These are phyloP conservation scores for Cerceris ruficornis DNA, from an alignment of 2,888 invertebrate genomes.

Conservation along the genomic window DNA sequence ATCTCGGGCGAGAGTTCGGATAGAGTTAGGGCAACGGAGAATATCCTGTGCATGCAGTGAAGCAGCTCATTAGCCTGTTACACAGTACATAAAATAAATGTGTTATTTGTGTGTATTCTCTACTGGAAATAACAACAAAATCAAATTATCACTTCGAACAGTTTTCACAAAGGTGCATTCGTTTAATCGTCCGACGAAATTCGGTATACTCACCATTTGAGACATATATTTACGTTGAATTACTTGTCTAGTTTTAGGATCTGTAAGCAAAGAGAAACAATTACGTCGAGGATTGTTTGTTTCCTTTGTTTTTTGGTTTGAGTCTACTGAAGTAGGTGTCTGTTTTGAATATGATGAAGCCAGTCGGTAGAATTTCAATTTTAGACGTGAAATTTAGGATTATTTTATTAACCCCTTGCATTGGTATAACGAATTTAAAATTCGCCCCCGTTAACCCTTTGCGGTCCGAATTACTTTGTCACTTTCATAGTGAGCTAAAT, in stretches of 20 bases:
- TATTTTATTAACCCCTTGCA: too few species aligned
- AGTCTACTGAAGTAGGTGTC: too few species aligned
- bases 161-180: not conserved
- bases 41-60: slow-evolving; percentile 90
- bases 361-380: too few species aligned
- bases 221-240: slow-evolving; percentile 99
- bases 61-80: slow-evolving; percentile 89
- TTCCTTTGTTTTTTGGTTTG: too few species aligned
- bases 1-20: slow-evolving; percentile 76
- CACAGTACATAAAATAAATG: slow-evolving; percentile 50
- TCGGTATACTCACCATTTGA: slow-evolving; percentile 92
- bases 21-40: slow-evolving; percentile 87
- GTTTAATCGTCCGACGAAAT: not conserved
- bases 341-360: too few species aligned
- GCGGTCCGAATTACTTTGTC: too few species aligned
- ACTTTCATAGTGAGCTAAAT: too few species aligned
- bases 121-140: not conserved
- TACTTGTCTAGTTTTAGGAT: slow-evolving; percentile 98
- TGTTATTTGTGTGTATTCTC: slow-evolving; percentile 4
- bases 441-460: too few species aligned
- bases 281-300: too few species aligned
- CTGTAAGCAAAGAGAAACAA: slow-evolving; percentile 85
- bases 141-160: not conserved
- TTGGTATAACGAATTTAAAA: too few species aligned
- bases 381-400: too few species aligned